Evolutionary conservation across 2,797 vertebrate genomes (phyloP).

Genomic region (Microhierax caerulescens): DNA sequence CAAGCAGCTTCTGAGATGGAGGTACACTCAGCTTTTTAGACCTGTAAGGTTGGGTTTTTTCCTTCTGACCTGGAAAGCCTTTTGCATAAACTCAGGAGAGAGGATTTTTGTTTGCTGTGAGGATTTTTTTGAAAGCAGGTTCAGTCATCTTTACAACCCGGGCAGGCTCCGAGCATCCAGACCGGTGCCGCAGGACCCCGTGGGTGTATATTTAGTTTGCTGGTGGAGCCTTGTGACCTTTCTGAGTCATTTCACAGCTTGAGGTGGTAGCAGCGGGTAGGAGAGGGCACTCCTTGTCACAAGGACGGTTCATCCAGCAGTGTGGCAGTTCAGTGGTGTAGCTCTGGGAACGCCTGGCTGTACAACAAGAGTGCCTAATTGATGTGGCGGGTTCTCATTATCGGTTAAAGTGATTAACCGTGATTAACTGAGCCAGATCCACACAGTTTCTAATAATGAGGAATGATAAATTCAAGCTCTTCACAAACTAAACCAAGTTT

Average conservation of each 20-base stretch:
- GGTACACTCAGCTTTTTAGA: neutral
- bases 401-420: neutral
- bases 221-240: neutral
- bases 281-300: neutral
- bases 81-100: neutral
- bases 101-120: neutral
- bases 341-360: neutral
- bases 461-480: neutral
- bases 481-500: neutral
- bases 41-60: neutral
- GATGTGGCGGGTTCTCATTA: neutral
- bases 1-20: neutral
- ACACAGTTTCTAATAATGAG: accelerated
- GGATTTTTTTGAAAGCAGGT: neutral
- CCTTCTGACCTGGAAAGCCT: neutral
- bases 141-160: neutral
- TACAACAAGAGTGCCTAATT: neutral
- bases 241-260: neutral
- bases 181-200: accelerated
- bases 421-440: neutral
- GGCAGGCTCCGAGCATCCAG: neutral
- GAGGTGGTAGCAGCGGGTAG: neutral
- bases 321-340: accelerated
- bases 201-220: neutral
- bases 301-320: neutral